These are phyloP conservation scores for Drosophila subsilvestris DNA, from an alignment of 2,888 invertebrate species.

Conservation along the genomic window DNA sequence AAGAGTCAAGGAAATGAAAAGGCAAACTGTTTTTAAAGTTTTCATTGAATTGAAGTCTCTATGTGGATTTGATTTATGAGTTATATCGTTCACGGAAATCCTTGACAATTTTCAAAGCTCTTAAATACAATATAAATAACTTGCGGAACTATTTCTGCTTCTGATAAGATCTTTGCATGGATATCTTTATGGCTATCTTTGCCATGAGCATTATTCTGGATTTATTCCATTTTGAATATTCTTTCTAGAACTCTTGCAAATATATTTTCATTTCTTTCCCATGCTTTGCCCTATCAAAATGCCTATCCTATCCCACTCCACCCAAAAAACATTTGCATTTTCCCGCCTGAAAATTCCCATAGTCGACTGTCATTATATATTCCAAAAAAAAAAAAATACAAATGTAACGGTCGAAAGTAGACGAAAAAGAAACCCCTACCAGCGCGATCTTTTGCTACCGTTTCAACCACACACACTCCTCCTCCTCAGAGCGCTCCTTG, in stretches of 20 bases:
- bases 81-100: background rate
- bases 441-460: constrained; percentile 28
- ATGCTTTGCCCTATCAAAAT: background rate
- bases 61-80: background rate
- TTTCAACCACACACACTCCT: constrained; percentile 43
- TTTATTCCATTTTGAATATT: too few relatives aligned
- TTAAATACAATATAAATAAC: background rate
- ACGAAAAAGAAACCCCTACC: constrained; percentile 3
- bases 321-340: constrained; percentile 21
- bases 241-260: too few relatives aligned
- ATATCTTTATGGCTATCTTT: too few relatives aligned
- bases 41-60: background rate
- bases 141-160: background rate
- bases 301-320: background rate
- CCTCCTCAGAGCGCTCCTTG: constrained; percentile 2
- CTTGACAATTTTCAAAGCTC: background rate
- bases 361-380: constrained; percentile 32
- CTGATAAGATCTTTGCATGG: too few relatives aligned
- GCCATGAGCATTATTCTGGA: too few relatives aligned
- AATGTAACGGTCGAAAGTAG: constrained; percentile 40
- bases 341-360: constrained; percentile 24
- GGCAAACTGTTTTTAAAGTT: background rate
- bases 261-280: constrained; percentile 9
- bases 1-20: background rate
- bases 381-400: constrained; percentile 14